Percentiles rank a stretch among this genome's conserved stretches.
Evolutionary conservation across 2,797 vertebrate species (phyloP).

Genomic region (Neopelma chrysocephalum): DNA sequence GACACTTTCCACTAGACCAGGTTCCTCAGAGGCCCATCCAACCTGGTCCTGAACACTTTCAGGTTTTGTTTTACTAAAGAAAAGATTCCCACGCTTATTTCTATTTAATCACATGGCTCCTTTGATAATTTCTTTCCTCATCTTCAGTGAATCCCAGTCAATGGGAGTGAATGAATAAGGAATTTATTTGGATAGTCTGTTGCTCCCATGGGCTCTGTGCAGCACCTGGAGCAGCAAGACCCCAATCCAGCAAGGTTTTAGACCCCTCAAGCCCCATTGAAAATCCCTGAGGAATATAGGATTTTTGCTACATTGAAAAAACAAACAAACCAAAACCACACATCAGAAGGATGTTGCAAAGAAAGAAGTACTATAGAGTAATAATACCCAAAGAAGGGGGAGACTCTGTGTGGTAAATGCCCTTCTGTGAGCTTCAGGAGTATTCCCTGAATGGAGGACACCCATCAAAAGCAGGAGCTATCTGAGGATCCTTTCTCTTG

Average conservation of each 20-base stretch:
- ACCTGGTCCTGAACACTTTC: neutral
- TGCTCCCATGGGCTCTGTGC: neutral
- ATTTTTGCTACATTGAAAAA: neutral
- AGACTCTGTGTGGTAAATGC: neutral
- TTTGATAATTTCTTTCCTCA: neutral
- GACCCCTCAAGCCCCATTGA: neutral
- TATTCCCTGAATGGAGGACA: neutral
- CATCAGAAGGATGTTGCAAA: neutral
- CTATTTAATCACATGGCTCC: neutral
- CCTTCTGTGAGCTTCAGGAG: neutral
- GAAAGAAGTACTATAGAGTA: neutral
- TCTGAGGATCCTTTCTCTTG: neutral
- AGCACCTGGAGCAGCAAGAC: neutral
- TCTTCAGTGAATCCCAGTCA: neutral
- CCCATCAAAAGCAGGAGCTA: neutral
- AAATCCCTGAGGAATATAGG: neutral
- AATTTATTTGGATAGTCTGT: neutral
- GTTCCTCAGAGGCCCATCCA: neutral
- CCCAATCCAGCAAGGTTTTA: neutral
- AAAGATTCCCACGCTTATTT: neutral
- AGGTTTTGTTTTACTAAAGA: neutral
- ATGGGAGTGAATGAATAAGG: neutral
- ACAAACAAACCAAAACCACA: neutral
- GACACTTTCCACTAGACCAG: neutral
- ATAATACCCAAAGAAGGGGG: accelerated